Percentiles rank a stretch among this genome's conserved stretches.
Evolutionary conservation across 2,113 vertebrate species (phyloP).

Genomic region (Amazona vittata): DNA sequence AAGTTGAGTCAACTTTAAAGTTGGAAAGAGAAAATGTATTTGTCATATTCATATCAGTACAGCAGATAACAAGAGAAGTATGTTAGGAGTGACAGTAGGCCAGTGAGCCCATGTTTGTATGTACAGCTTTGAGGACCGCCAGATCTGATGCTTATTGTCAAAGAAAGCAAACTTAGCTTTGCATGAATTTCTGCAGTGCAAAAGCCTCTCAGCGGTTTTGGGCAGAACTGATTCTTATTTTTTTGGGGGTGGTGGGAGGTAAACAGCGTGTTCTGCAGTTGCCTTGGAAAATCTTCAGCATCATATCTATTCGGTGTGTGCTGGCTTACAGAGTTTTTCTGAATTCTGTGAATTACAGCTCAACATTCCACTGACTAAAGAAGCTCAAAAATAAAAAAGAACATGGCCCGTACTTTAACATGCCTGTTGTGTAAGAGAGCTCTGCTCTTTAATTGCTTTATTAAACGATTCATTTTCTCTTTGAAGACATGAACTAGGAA

Average conservation of each 20-base stretch:
- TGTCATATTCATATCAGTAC: background rate
- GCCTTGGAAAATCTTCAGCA: background rate
- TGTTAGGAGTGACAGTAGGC: background rate
- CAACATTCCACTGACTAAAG: background rate
- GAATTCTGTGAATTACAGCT: background rate
- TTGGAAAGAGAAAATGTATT: background rate
- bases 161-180: background rate
- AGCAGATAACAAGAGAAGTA: background rate
- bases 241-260: background rate
- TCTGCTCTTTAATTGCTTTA: conserved; percentile 67
- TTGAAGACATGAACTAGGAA: conserved; percentile 62
- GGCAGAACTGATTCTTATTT: background rate
- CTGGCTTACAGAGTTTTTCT: background rate
- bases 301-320: background rate
- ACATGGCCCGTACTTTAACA: background rate
- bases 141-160: background rate
- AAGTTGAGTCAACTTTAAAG: background rate
- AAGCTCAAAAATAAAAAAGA: background rate
- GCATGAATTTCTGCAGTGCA: background rate
- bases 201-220: background rate
- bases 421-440: conserved; percentile 44
- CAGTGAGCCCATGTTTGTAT: background rate
- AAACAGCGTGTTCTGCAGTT: background rate
- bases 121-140: background rate
- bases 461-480: conserved; percentile 66